Evolutionary conservation across 2,888 invertebrate genomes (phyloP), one percentile per base, ranked within the genome.

Genomic region (Phalera bucephala): DNA sequence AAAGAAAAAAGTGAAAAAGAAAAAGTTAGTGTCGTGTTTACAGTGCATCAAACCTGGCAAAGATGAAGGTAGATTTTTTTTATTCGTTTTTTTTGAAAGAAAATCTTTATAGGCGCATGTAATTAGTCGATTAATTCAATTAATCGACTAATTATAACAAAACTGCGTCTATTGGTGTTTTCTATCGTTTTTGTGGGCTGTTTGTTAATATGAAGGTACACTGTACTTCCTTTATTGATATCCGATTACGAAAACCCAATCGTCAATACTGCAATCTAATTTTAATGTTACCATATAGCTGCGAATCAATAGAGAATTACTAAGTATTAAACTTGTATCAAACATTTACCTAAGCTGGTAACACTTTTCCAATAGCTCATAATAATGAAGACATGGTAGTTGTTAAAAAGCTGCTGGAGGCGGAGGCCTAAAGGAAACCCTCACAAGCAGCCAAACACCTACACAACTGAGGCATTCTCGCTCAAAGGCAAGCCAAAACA

Each of bases 11-110:
- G 81, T 81, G 77, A 88, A 87, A 76, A 88, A 87, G 78, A 89
- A 88, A 80, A 87, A 78, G 54, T 73, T 69, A 60, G 83, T 89
- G 73, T 89, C 89, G 71, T 89, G 89, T 75, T 86, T 89, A 78
- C 89, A 89, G 78, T 89, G 89, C 72, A 80, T 89, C 77, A 89
- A 86, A 64, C 77, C 88, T 22, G 76, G 77, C 17, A 86, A 89
- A 54, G 88, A 88, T 64, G 58, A 58, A 45, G 88, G 88, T 88
- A 83, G 54, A 57, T 48, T 41, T 41, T 19, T 45, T 52, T 11
- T 29, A 10, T 26, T 13, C 13, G 5, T 11, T n/a, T n/a, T 27
- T 21, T 21, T 3, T n/a, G 21, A 7, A 21, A 3, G 11, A 13
- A 12, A 7, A 25, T 25, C 17, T 17, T n/a, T n/a, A n/a, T n/a